Evolutionary conservation across 2,797 vertebrate genomes (phyloP).

Genomic region (Chelmon rostratus): DNA sequence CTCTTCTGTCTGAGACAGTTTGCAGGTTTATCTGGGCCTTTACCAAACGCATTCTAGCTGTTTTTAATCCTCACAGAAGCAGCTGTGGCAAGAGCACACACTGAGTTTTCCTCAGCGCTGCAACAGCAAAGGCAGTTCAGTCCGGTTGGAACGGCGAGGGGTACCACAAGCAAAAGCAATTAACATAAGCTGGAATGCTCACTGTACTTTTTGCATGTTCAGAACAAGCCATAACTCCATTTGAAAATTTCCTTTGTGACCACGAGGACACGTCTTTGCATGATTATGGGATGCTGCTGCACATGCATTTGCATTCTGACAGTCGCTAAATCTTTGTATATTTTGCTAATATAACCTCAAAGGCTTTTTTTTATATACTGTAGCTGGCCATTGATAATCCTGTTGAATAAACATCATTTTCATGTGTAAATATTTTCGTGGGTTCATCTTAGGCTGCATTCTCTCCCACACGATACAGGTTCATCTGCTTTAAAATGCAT

Average conservation of each 20-base stretch:
- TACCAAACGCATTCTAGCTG: conserved; percentile 17
- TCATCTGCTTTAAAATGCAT: conserved; percentile 60
- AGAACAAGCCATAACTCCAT: conserved; percentile 36
- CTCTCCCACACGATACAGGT: conserved; percentile 57
- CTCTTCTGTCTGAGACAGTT: conserved; percentile 11
- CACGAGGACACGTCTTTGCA: conserved; percentile 28
- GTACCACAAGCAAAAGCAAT: conserved; percentile 63
- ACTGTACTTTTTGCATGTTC: conserved; percentile 33
- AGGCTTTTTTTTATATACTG: conserved; percentile 40
- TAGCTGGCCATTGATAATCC: conserved; percentile 68
- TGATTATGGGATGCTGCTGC: conserved; percentile 16
- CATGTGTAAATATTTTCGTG: conserved; percentile 65
- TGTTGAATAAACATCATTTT: conserved; percentile 71
- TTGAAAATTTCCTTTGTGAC: conserved; percentile 45
- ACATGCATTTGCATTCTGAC: conserved; percentile 42
- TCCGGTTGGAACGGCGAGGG: conserved; percentile 52
- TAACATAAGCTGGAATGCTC: conserved; percentile 62
- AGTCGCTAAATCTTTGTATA: conserved; percentile 52
- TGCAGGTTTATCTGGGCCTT: conserved; percentile 37
- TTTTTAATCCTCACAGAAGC: conserved; percentile 42
- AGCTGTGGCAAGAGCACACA: conserved; percentile 44
- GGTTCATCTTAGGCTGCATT: conserved; percentile 57
- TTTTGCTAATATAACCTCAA: conserved; percentile 65
- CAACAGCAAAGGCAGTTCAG: conserved; percentile 42
- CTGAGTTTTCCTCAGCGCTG: conserved; percentile 32